A percentile compares a stretch with the other conserved stretches of the same genome.
Evolutionary conservation across 2,113 vertebrate genomes (phyloP).

Genomic region (Climacteris rufus): DNA sequence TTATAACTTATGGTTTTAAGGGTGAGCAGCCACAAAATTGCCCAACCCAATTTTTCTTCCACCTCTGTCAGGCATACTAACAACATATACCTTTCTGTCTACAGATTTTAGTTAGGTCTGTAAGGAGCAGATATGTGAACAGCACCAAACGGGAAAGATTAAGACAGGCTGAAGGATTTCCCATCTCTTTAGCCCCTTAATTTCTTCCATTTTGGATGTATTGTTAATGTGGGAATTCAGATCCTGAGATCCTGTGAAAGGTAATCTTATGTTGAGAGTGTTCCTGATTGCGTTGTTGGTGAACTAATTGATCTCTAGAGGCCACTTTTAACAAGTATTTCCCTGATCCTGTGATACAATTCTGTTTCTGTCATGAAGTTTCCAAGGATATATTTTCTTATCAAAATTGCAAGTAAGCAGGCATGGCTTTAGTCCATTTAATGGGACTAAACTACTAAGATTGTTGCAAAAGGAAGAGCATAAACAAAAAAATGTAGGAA

Average conservation of each 20-base stretch:
- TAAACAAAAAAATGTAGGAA: background rate
- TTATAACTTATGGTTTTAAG: background rate
- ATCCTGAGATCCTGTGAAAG: background rate
- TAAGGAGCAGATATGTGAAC: background rate
- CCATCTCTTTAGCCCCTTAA: background rate
- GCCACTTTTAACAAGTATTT: background rate
- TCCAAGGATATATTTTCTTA: background rate
- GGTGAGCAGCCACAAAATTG: background rate
- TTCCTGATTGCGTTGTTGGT: background rate
- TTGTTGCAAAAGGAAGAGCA: background rate
- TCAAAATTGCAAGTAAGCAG: background rate
- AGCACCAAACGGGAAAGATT: background rate
- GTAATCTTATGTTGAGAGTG: background rate
- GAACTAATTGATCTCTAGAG: background rate
- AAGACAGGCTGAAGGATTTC: background rate
- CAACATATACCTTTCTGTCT: background rate
- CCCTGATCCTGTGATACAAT: background rate
- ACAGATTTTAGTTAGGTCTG: background rate
- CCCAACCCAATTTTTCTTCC: background rate
- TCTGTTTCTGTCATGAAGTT: background rate
- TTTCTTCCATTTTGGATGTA: background rate
- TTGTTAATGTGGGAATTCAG: background rate
- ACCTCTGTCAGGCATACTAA: background rate
- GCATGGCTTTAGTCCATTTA: background rate
- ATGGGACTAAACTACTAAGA: background rate